These are phyloP conservation scores for Polyploca ridens DNA, from an alignment of 2,888 invertebrate species.

Conservation along the genomic window DNA sequence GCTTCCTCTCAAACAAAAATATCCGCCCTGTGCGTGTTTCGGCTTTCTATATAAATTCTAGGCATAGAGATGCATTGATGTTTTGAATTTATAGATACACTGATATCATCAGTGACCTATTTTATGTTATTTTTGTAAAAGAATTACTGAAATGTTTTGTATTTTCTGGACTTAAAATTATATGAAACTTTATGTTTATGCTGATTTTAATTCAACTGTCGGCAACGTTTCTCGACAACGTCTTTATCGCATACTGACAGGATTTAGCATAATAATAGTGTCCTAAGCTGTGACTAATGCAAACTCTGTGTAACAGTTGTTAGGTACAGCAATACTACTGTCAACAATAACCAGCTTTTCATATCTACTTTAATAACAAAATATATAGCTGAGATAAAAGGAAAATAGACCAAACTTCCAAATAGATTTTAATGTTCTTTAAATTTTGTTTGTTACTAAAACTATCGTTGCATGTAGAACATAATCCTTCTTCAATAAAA, in stretches of 20 bases:
- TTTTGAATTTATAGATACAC: neutral
- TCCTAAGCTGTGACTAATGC: slow-evolving; percentile 1
- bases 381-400: neutral
- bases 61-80: neutral
- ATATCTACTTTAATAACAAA: neutral
- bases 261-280: slow-evolving; percentile 5
- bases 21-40: slow-evolving; percentile 24
- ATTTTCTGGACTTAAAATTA: too few species aligned
- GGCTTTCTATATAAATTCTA: neutral
- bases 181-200: neutral
- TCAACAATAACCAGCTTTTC: neutral
- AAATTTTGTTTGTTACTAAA: neutral
- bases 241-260: neutral
- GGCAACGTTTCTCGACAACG: neutral
- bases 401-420: too few species aligned
- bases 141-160: too few species aligned
- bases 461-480: neutral
- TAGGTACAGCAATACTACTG: neutral
- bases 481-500: neutral
- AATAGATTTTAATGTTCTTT: too few species aligned
- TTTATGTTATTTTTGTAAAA: neutral
- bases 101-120: neutral
- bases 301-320: slow-evolving; percentile 8
- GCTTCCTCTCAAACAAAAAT: slow-evolving; percentile 32
- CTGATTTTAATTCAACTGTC: neutral